A percentile compares a stretch with the other conserved stretches of the same genome.
Evolutionary conservation across 2,797 vertebrate species (phyloP).

Genomic region (Poeciliopsis turneri): DNA sequence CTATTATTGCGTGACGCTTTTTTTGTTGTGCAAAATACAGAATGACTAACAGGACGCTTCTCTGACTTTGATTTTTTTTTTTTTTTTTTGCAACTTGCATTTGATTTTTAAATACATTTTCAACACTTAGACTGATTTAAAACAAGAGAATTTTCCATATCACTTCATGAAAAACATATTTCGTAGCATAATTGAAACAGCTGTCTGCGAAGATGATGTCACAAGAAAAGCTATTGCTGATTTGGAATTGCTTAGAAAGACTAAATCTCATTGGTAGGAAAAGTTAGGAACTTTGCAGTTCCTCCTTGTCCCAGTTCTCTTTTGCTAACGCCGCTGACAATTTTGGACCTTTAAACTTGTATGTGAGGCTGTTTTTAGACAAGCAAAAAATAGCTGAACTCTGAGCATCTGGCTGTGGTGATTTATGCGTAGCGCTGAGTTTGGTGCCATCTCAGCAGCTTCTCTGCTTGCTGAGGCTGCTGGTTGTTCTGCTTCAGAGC

Average conservation of each 20-base stretch:
- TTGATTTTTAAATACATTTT: neutral
- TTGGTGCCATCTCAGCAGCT: slow-evolving; percentile 65
- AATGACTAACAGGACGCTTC: neutral
- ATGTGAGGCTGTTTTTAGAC: slow-evolving; percentile 34
- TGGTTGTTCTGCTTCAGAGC: slow-evolving; percentile 70
- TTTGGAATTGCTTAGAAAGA: neutral
- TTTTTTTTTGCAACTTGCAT: neutral
- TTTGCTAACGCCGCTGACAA: slow-evolving; percentile 21
- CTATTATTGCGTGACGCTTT: neutral
- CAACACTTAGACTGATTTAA: neutral
- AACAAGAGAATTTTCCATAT: neutral
- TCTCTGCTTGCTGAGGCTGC: slow-evolving; percentile 45
- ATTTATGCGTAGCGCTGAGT: slow-evolving; percentile 67
- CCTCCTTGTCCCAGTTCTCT: neutral
- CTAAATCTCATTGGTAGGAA: slow-evolving; percentile 8
- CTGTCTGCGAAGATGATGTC: neutral
- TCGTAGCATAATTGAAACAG: neutral
- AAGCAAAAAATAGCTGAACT: slow-evolving; percentile 71
- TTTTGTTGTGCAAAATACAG: neutral
- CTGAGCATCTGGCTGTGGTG: slow-evolving; percentile 60
- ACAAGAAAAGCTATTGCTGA: neutral
- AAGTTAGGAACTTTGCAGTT: neutral
- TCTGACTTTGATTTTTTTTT: neutral
- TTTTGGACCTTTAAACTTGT: slow-evolving; percentile 38
- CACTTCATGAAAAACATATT: neutral